phyloP scores from a whole-genome alignment of 2,888 invertebrate genomes.

The Nomada hirtipes region DNA sequence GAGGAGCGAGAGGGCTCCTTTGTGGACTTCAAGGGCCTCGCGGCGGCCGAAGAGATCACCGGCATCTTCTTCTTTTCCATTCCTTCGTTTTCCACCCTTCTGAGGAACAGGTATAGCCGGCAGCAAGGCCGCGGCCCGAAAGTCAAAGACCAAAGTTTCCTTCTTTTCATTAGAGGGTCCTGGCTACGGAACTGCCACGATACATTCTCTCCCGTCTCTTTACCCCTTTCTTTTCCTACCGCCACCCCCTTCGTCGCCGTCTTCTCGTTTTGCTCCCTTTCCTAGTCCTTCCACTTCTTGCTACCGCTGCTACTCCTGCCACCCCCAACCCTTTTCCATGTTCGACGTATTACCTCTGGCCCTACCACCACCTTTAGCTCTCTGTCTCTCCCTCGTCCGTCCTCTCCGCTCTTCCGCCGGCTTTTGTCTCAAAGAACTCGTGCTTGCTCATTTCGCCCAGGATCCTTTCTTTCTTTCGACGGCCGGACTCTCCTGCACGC shows the following conservation, averaged over 20 bases:
- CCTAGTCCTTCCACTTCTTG: constrained; percentile 57
- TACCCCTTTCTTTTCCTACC: constrained; percentile 61
- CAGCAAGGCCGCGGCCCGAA: constrained; percentile 65
- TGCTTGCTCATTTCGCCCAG: constrained; percentile 80
- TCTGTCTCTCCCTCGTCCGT: constrained; percentile 47
- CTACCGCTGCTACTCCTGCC: constrained; percentile 35
- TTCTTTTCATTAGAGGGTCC: constrained; percentile 75
- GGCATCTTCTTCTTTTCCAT: constrained; percentile 59
- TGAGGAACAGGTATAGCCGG: constrained; percentile 62
- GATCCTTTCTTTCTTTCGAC: constrained; percentile 72
- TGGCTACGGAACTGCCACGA: constrained; percentile 70
- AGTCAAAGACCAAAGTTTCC: constrained; percentile 77
- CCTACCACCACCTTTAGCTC: constrained; percentile 46
- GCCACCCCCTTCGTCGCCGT: constrained; percentile 27
- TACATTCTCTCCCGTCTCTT: constrained; percentile 65
- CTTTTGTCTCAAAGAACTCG: constrained; percentile 82
- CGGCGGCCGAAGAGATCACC: constrained; percentile 60
- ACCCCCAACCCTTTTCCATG: constrained; percentile 44
- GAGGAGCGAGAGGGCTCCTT: constrained; percentile 50
- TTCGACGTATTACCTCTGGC: constrained; percentile 59
- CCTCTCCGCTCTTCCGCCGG: constrained; percentile 62
- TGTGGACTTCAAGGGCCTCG: constrained; percentile 71
- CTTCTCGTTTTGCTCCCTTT: constrained; percentile 58
- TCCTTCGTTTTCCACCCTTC: constrained; percentile 62
- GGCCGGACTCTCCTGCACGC: constrained; percentile 52